phyloP scores from a whole-genome alignment of 2,888 invertebrate genomes.

The Mythimna vitellina region DNA sequence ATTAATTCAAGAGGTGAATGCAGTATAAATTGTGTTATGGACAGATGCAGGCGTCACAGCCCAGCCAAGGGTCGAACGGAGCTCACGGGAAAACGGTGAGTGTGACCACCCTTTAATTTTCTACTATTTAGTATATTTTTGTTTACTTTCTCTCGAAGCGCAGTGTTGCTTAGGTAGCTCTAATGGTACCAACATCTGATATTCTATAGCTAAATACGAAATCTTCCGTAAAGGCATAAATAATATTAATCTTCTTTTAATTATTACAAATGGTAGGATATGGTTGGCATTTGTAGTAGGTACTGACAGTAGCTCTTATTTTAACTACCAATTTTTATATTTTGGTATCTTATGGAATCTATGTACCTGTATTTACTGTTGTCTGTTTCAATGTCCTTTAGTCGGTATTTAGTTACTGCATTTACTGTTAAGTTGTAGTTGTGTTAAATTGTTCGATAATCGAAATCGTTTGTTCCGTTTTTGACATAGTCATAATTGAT shows the following conservation, averaged over 20 bases:
- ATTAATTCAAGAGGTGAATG: slow-evolving; percentile 71
- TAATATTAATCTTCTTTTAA: background rate
- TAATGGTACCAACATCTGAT: background rate
- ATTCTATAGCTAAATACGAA: background rate
- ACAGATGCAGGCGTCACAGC: slow-evolving; percentile 69
- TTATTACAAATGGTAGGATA: background rate
- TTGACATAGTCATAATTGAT: too few relatives aligned
- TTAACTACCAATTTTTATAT: background rate
- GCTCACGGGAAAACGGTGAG: slow-evolving; percentile 71
- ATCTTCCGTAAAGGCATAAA: background rate
- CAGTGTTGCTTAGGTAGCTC: background rate
- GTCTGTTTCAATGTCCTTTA: too few relatives aligned
- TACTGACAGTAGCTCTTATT: background rate
- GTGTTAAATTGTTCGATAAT: background rate
- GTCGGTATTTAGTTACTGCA: background rate
- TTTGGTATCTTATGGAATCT: background rate
- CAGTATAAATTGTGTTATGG: slow-evolving; percentile 81
- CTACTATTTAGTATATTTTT: slow-evolving; percentile 4
- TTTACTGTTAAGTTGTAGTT: background rate
- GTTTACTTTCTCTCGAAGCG: background rate
- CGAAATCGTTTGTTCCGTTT: background rate
- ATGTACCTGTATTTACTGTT: too few relatives aligned
- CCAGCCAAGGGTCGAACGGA: slow-evolving; percentile 74
- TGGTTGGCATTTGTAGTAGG: background rate
- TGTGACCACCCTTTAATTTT: slow-evolving; percentile 26